Conservation (phyloP, 1,140 invertebrate species). For the Cheumatopsyche charites region DNA sequence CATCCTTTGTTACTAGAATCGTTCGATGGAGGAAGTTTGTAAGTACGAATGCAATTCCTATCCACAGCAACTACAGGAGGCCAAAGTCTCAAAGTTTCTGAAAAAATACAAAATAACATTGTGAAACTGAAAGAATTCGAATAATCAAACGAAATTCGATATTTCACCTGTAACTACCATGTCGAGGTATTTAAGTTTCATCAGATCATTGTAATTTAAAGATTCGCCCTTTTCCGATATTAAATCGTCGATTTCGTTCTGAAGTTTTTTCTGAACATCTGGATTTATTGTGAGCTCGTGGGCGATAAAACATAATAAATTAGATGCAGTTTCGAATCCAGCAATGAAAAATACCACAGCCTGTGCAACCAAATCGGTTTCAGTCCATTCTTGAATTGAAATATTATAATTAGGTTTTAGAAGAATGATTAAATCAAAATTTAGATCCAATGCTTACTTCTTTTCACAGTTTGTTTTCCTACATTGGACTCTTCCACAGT, state of each 20-base stretch:
- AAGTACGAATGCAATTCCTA: slow-evolving; percentile 57
- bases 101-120: slow-evolving; percentile 42
- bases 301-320: slow-evolving; percentile 50
- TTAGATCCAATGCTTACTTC: slow-evolving; percentile 28
- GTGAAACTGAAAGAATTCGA: slow-evolving; percentile 57
- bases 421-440: background rate
- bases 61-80: slow-evolving; percentile 62
- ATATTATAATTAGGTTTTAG: background rate
- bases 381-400: slow-evolving; percentile 27
- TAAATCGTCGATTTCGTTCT: slow-evolving; percentile 53
- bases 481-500: slow-evolving; percentile 51
- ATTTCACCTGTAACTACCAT: slow-evolving; percentile 36
- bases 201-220: slow-evolving; percentile 17
- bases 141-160: background rate
- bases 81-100: slow-evolving; percentile 64
- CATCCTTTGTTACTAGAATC: slow-evolving; percentile 11
- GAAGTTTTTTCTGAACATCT: slow-evolving; percentile 59
- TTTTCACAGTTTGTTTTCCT: slow-evolving; percentile 42
- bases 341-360: slow-evolving; percentile 60
- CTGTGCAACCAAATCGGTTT: slow-evolving; percentile 54
- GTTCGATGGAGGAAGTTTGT: slow-evolving; percentile 47
- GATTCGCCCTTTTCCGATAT: slow-evolving; percentile 47
- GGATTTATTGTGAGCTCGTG: slow-evolving; percentile 62
- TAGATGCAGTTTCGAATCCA: slow-evolving; percentile 52
- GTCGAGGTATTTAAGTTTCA: slow-evolving; percentile 47